phyloP scores from a whole-genome alignment of 2,888 invertebrate genomes.

The Molorchus minor region DNA sequence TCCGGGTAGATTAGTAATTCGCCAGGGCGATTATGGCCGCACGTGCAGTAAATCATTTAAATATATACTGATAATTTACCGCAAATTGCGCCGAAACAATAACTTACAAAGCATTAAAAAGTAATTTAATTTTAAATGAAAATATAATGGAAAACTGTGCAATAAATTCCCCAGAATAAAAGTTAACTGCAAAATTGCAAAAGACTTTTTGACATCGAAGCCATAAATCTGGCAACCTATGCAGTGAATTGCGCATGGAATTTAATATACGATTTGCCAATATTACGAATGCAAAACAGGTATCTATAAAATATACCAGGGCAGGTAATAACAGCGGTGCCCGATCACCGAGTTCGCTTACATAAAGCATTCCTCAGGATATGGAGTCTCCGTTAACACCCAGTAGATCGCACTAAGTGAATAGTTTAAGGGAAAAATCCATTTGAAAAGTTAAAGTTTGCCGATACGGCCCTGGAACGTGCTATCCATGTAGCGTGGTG shows the following conservation, averaged over 20 bases:
- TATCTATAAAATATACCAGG: too few relatives aligned
- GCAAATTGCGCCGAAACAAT: slow-evolving; percentile 1
- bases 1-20: background rate
- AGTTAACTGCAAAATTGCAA: background rate
- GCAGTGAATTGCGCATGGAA: background rate
- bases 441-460: too few relatives aligned
- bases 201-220: slow-evolving; percentile 6
- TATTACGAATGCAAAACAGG: background rate
- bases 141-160: slow-evolving; percentile 1
- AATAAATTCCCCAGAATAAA: slow-evolving; percentile 5
- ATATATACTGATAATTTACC: slow-evolving; percentile 1
- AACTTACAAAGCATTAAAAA: slow-evolving; percentile 3
- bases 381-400: too few relatives aligned
- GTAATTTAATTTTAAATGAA: slow-evolving; percentile 1
- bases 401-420: too few relatives aligned
- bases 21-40: background rate
- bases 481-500: too few relatives aligned
- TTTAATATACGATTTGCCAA: slow-evolving; percentile 10
- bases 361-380: too few relatives aligned
- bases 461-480: too few relatives aligned
- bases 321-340: too few relatives aligned
- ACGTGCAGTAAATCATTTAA: background rate
- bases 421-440: too few relatives aligned
- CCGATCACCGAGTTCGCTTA: too few relatives aligned
- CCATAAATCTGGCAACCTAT: slow-evolving; percentile 9